phyloP scores from a whole-genome alignment of 1,140 invertebrate species.

The Dryas iulia region DNA sequence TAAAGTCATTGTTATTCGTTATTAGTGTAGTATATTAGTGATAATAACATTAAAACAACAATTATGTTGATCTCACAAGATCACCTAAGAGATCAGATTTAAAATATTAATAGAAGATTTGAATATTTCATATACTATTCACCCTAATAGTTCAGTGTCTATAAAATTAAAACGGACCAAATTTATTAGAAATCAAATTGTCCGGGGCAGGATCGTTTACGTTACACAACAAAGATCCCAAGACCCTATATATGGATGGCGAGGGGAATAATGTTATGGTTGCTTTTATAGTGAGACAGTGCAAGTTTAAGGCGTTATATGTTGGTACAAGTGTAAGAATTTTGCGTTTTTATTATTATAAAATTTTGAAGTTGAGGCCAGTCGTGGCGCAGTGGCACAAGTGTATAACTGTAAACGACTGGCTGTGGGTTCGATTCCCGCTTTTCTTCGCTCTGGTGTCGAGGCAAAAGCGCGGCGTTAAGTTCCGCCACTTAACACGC shows the following conservation, averaged over 20 bases:
- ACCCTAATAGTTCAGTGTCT: conserved; percentile 26
- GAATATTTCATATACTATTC: conserved; percentile 5
- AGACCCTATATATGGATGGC: conserved; percentile 42
- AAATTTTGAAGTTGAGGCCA: no score
- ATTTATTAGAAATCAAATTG: conserved; percentile 70
- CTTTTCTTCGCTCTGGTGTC: no score
- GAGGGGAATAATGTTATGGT: conserved; percentile 70
- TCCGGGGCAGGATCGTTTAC: conserved; percentile 61
- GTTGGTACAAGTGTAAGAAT: not conserved
- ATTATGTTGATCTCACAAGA: not conserved
- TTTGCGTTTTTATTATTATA: not conserved
- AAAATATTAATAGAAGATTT: not conserved
- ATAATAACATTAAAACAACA: no score
- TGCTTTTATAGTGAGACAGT: conserved; percentile 45
- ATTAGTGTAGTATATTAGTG: no score
- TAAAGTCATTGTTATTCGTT: no score
- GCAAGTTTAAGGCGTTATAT: conserved; percentile 38
- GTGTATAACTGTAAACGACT: no score
- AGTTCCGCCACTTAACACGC: no score
- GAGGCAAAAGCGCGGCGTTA: no score
- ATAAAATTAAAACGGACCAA: conserved; percentile 51
- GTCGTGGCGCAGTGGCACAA: no score
- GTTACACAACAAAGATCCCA: conserved; percentile 60
- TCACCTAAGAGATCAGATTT: not conserved
- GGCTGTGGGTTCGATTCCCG: no score